Conservation (phyloP, 2,113 vertebrate genomes). For the Stegostoma tigrinum region DNA sequence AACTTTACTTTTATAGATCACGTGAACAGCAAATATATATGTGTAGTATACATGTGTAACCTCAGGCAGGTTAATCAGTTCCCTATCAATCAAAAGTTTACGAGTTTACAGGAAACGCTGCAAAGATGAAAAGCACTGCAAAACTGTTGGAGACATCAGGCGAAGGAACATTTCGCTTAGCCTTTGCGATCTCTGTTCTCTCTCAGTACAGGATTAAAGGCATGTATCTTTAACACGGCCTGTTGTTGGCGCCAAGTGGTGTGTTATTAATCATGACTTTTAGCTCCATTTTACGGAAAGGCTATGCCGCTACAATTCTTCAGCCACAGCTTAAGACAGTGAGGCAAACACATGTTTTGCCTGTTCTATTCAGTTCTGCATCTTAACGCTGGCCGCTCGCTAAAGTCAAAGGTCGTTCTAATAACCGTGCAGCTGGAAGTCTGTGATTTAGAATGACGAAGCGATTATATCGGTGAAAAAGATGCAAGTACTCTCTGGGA, state of each 20-base stretch:
- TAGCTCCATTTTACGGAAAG: conserved; percentile 44
- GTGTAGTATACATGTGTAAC: conserved; percentile 58
- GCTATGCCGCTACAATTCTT: conserved; percentile 8
- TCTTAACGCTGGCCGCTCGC: neutral
- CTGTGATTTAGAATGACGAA: neutral
- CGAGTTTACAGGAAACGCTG: conserved; percentile 60
- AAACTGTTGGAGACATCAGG: conserved; percentile 27
- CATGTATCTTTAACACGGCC: conserved; percentile 43
- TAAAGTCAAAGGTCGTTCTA: neutral
- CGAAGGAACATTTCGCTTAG: conserved; percentile 22
- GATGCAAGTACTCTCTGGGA: neutral
- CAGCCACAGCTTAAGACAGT: neutral
- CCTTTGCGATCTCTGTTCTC: conserved; percentile 50
- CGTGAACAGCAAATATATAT: conserved; percentile 54
- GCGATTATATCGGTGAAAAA: neutral
- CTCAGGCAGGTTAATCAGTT: conserved; percentile 59
- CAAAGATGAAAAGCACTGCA: conserved; percentile 39
- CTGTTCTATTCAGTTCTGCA: neutral
- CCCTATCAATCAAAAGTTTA: conserved; percentile 61
- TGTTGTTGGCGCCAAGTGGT: conserved; percentile 55
- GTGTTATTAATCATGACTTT: conserved; percentile 59
- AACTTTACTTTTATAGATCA: conserved; percentile 50
- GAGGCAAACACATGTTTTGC: neutral
- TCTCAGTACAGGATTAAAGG: conserved; percentile 53
- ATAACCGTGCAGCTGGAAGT: neutral